Conservation (phyloP, 2,113 vertebrate genomes). For the Crypturellus undulatus region DNA sequence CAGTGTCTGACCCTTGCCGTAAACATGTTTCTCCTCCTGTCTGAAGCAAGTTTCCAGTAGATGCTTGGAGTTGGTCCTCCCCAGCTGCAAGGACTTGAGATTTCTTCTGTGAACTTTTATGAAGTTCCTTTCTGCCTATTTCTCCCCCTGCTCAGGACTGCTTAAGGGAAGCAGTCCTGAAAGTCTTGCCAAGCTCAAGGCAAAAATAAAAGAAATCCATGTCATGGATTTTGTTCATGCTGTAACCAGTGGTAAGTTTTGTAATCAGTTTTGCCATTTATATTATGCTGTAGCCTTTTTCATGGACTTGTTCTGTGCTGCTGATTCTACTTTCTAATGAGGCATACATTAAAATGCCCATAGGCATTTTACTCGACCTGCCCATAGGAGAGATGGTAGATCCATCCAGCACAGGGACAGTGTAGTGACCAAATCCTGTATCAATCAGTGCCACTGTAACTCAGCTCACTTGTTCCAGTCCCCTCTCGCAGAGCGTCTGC, state of each 20-base stretch:
- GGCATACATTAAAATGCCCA: neutral
- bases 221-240: neutral
- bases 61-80: no score
- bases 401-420: no score
- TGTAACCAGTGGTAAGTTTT: neutral
- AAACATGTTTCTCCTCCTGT: neutral
- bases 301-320: neutral
- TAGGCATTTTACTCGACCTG: neutral
- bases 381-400: neutral
- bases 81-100: no score
- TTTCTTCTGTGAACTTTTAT: no score
- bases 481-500: neutral
- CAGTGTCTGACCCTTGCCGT: neutral
- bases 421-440: neutral
- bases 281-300: neutral
- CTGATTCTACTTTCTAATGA: neutral
- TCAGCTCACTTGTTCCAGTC: neutral
- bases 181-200: no score
- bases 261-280: neutral
- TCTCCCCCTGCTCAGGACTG: no score
- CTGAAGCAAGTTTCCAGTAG: neutral
- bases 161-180: no score
- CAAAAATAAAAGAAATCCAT: neutral
- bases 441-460: neutral
- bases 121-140: no score